phyloP scores from a whole-genome alignment of 2,888 invertebrate genomes.

The Hypercompe scribonia region DNA sequence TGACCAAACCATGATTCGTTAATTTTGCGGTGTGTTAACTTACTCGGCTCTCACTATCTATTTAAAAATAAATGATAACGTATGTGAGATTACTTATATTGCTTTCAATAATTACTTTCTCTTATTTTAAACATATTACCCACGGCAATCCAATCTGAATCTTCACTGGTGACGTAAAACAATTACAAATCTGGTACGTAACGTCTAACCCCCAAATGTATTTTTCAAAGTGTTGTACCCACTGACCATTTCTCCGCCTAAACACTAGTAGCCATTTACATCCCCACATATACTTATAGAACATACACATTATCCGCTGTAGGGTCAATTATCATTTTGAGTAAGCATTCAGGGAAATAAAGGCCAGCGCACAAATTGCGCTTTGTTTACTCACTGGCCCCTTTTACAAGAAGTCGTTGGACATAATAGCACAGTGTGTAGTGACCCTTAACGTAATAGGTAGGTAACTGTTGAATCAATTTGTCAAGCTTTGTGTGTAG shows the following conservation, averaged over 20 bases:
- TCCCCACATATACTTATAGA: background rate
- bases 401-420: constrained; percentile 15
- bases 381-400: constrained; percentile 12
- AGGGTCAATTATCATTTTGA: constrained; percentile 7
- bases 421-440: constrained; percentile 23
- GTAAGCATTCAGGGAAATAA: constrained; percentile 11
- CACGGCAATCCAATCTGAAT: background rate
- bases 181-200: background rate
- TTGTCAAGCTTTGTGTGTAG: constrained; percentile 60
- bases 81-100: no score
- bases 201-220: background rate
- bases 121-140: no score
- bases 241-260: background rate
- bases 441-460: constrained; percentile 29
- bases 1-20: no score
- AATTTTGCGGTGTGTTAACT: no score
- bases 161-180: background rate
- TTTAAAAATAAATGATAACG: no score
- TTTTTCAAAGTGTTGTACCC: background rate
- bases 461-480: constrained; percentile 62
- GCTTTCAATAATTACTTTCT: no score
- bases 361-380: constrained; percentile 7
- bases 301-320: constrained; percentile 1
- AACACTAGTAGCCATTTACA: background rate
- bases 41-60: no score